Evolutionary conservation across 2,113 vertebrate genomes (phyloP), one percentile per base, ranked within the genome.

Genomic region (Bubalus kerabau): DNA sequence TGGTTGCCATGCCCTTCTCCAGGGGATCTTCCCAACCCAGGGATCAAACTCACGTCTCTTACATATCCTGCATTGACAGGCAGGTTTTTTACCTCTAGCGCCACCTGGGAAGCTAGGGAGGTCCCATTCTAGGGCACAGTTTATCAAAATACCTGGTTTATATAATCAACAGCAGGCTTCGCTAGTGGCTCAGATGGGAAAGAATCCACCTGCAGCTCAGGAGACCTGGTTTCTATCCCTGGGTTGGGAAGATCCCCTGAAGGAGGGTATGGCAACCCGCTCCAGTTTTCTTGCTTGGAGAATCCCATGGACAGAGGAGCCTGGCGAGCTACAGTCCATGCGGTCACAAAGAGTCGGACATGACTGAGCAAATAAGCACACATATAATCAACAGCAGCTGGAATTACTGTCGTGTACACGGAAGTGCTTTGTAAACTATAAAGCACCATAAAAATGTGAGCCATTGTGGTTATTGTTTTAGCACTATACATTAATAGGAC

Each of bases 91-190:
- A 74, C 36, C n/a, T 5, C n/a, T 40, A 71, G 2, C 2, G 0
- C 19, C 19, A 74, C 67, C 67, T 40, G 67, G 67, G 64, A 71
- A 71, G 17, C 64, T 71, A 71, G 64, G n/a, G 67, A 74, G 19
- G n/a, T 40, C 67, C 67, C 67, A 74, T 74, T 40, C 36, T 74
- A 40, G 67, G 67, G 36, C 40, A 40, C n/a, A 40, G 59, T 74
- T 92, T 76, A 50, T 96, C 80, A 95, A 50, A 96, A 86, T 90
- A 82, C 60, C 40, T 87, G n/a, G n/a, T 64, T 78, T 96, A 74
- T 71, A 84, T 28, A 94, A 91, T 16, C 28, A 43, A 40, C 32
- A 43, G 56, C 32, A 5, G 67, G 10, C 17, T 74, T 74, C 0
- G 10, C 67, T 74, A 19, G 19, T 74, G 36, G 10, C 67, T 23